These are phyloP conservation scores for Heterohyrax brucei DNA, from an alignment of 2,797 vertebrate species.

Conservation along the genomic window DNA sequence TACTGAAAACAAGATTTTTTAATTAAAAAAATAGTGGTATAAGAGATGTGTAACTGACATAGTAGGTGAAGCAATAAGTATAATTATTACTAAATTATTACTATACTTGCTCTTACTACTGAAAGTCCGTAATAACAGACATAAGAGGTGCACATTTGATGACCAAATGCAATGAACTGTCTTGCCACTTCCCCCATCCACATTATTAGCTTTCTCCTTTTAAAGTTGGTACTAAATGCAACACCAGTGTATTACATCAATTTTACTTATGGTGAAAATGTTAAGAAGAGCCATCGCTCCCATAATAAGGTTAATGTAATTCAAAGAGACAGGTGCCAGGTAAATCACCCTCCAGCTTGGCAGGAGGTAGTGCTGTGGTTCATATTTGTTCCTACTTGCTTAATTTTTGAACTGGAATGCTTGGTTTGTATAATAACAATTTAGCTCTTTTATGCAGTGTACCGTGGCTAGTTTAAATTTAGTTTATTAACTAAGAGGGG, in stretches of 20 bases:
- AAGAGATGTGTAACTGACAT: conserved; percentile 67
- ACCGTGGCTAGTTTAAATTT: conserved; percentile 53
- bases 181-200: background rate
- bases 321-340: conserved; percentile 35
- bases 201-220: background rate
- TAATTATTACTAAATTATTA: conserved; percentile 72
- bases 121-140: conserved; percentile 58
- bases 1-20: conserved; percentile 44
- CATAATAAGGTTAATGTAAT: conserved; percentile 26
- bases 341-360: conserved; percentile 40
- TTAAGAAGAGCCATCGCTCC: conserved; percentile 11
- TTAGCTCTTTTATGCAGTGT: conserved; percentile 39
- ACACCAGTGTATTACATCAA: background rate
- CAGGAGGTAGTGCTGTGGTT: background rate
- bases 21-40: background rate
- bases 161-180: background rate
- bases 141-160: background rate
- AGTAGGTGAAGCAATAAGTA: conserved; percentile 14
- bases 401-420: conserved; percentile 74
- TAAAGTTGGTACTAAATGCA: background rate
- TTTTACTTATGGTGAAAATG: conserved; percentile 17
- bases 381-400: conserved; percentile 78
- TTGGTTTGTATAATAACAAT: conserved; percentile 60
- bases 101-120: conserved; percentile 30
- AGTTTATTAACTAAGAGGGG: background rate